A percentile compares a stretch with the other conserved stretches of the same genome.
Conservation (phyloP, 2,113 vertebrate genomes). For the Gorsachius goisagi region DNA sequence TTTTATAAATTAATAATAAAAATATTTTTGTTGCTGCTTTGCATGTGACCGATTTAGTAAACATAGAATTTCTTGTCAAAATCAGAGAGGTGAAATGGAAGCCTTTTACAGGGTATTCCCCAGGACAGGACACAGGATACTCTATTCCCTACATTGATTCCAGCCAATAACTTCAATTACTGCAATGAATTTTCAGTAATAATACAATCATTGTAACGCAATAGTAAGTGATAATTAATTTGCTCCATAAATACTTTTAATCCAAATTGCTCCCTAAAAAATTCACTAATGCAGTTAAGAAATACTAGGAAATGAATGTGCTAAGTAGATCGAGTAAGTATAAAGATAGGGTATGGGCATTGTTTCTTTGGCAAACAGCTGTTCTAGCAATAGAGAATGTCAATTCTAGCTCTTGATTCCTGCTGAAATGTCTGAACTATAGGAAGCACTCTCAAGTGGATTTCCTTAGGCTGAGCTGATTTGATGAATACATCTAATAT, state of each 20-base stretch:
- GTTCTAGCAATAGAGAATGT: not conserved
- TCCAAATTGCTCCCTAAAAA: not conserved
- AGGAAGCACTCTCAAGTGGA: not conserved
- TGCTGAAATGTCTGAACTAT: not conserved
- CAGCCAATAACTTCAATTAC: not conserved
- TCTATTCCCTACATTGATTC: not conserved
- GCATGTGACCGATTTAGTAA: not conserved
- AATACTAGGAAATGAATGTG: not conserved
- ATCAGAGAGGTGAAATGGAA: not conserved
- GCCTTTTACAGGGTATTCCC: not conserved
- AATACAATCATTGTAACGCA: not conserved
- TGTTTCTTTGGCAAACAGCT: not conserved
- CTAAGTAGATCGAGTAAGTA: not conserved
- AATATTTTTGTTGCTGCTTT: not conserved
- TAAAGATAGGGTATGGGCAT: not conserved
- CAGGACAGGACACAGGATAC: not conserved
- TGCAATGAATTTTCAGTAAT: not conserved
- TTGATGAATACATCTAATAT: not conserved
- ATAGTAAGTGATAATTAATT: not conserved
- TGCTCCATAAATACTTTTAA: not conserved
- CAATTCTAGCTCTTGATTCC: not conserved
- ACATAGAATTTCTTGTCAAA: not conserved
- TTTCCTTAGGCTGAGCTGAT: not conserved
- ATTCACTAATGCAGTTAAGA: not conserved
- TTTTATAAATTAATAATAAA: not conserved